These are phyloP conservation scores for Euphydryas editha DNA, from an alignment of 2,888 invertebrate genomes.

Conservation along the genomic window DNA sequence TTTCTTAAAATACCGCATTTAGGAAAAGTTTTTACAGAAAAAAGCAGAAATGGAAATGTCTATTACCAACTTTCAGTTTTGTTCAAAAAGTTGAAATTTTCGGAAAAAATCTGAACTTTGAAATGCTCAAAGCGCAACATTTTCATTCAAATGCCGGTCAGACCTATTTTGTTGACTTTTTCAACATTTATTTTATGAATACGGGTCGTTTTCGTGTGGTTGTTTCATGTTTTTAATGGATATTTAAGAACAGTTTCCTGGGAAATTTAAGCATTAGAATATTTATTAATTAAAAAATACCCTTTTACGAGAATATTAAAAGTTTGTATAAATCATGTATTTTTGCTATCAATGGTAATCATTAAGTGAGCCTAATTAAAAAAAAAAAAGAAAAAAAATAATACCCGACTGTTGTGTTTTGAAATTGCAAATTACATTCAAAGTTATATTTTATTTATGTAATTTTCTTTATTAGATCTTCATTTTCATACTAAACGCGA, in stretches of 20 bases:
- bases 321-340: too few relatives aligned
- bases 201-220: not conserved
- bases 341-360: too few relatives aligned
- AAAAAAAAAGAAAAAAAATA: too few relatives aligned
- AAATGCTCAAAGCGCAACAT: constrained; percentile 6
- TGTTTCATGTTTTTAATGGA: not conserved
- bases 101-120: not conserved
- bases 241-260: not conserved
- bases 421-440: too few relatives aligned
- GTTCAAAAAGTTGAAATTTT: not conserved
- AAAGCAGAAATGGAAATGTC: not conserved
- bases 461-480: too few relatives aligned
- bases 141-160: not conserved
- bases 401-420: too few relatives aligned
- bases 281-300: too few relatives aligned
- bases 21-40: not conserved
- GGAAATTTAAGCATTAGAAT: not conserved
- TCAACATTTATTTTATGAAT: constrained; percentile 14
- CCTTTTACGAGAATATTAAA: too few relatives aligned
- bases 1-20: not conserved
- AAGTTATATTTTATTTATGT: too few relatives aligned
- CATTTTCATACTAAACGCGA: too few relatives aligned
- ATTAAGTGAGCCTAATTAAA: too few relatives aligned
- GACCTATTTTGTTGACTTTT: constrained; percentile 14
- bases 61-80: not conserved